Evolutionary conservation across 2,113 vertebrate species (phyloP), one percentile per base, ranked within the genome.

Genomic region (Hylia prasina): DNA sequence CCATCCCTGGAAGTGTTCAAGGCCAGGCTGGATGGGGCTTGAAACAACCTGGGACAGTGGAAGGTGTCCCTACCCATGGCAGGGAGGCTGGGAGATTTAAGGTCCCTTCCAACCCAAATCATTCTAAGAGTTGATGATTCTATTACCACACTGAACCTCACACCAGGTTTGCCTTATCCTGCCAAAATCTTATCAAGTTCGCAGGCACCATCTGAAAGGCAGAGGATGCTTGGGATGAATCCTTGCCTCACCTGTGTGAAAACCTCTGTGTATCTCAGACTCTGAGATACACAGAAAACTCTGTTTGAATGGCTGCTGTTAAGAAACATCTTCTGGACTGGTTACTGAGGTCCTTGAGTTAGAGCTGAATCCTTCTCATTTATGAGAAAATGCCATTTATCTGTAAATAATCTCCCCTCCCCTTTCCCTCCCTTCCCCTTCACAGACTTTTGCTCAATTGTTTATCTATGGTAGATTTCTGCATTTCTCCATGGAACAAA

Each of bases 401-500:
- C 66, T 90, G 50, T 81, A 76, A 85, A 65, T 65, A n/a, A 84
- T 42, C 48, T 33, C 8, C 13, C 5, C 13, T 27, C 6, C 15
- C 13, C 4, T 44, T 6, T 10, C 30, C 33, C 31, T n/a, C 50
- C n/a, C 61, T 40, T 27, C 66, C 7, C 45, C 87, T 78, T 50
- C 61, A 24, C 54, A 68, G 81, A 40, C 81, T 87, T 84, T 31
- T 28, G 40, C 93, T 73, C 66, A 18, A 10, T 69, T 95, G 93
- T 95, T 96, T 95, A 35, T 89, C 79, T 57, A 13, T 48, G 69
- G 89, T 87, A 93, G 66, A 53, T 85, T 91, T 40, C 89, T 82
- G 95, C 69, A 27, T 95, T 84, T 90, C 85, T 89, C 66, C 76
- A 11, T 3, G 70, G 77, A 85, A 96, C 93, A 96, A 96, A 93